These are phyloP conservation scores for Rhinichthys osculus DNA, from an alignment of 2,797 vertebrate species.

Conservation along the genomic window DNA sequence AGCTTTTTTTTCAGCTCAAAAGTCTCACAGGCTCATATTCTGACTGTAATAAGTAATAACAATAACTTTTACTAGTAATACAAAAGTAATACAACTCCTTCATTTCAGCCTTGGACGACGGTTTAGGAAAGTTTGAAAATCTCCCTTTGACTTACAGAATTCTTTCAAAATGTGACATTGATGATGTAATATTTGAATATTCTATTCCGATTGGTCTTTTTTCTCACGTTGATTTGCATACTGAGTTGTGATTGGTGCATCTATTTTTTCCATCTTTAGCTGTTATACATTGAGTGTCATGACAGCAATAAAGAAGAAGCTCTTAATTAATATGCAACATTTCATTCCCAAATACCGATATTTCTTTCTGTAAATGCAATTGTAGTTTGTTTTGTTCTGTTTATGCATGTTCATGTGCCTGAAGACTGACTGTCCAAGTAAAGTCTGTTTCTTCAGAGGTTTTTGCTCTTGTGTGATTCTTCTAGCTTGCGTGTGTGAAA, in stretches of 20 bases:
- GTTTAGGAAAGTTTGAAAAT: neutral
- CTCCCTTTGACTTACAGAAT: neutral
- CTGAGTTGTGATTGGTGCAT: neutral
- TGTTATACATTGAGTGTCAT: neutral
- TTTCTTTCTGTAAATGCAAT: neutral
- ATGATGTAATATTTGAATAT: neutral
- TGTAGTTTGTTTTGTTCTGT: neutral
- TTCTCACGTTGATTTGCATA: neutral
- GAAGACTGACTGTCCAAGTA: neutral
- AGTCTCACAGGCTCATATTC: neutral
- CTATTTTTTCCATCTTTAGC: neutral
- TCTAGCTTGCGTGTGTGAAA: constrained; percentile 10
- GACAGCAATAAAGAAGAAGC: neutral
- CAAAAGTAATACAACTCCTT: no score
- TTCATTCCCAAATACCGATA: neutral
- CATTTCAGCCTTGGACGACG: neutral
- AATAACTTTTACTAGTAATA: no score
- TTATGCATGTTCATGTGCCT: no score
- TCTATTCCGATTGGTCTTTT: neutral
- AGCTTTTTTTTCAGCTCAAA: neutral
- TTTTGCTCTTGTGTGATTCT: neutral
- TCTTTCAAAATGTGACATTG: neutral
- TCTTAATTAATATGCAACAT: neutral
- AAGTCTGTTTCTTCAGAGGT: neutral
- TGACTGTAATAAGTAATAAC: no score